Percentiles rank a stretch among this genome's conserved stretches.
These are phyloP conservation scores for Danio kyathit DNA, from an alignment of 2,797 vertebrate genomes.

Conservation along the genomic window DNA sequence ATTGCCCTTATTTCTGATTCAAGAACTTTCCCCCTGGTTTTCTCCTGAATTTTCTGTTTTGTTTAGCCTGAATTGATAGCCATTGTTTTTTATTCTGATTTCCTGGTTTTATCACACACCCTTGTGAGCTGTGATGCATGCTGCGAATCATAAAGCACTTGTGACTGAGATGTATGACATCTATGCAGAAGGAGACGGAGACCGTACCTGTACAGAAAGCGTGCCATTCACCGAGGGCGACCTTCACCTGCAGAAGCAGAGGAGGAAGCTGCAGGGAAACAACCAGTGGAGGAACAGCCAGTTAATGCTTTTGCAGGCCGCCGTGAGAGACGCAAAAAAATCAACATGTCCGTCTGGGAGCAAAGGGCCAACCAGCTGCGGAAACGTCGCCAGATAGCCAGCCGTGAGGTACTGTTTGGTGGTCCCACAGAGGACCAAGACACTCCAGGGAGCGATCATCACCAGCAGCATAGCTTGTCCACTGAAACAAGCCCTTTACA, in stretches of 20 bases:
- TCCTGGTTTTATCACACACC: conserved; percentile 51
- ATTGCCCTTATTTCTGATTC: conserved; percentile 6
- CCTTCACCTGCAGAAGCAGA: conserved; percentile 76
- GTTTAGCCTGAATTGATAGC: conserved; percentile 54
- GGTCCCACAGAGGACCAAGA: conserved; percentile 79
- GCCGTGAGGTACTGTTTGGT: conserved; percentile 90
- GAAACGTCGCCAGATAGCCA: conserved; percentile 94
- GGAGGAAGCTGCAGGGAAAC: conserved; percentile 55
- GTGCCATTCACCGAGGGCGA: conserved; percentile 82
- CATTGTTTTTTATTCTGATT: conserved; percentile 56
- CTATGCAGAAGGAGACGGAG: conserved; percentile 80
- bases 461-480: conserved; percentile 67
- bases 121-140: conserved; percentile 34
- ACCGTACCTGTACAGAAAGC: conserved; percentile 84
- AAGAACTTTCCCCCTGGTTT: conserved; percentile 28
- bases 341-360: conserved; percentile 98
- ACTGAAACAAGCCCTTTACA: conserved; percentile 74
- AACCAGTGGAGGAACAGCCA: conserved; percentile 72
- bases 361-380: conserved; percentile 96
- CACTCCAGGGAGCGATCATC: conserved; percentile 71
- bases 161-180: conserved; percentile 42
- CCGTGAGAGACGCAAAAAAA: conserved; percentile 87
- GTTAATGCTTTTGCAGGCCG: conserved; percentile 79
- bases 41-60: conserved; percentile 33
- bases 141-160: not conserved